These are phyloP conservation scores for Chaitophorus viminalis DNA, from an alignment of 2,888 invertebrate species.

Conservation along the genomic window DNA sequence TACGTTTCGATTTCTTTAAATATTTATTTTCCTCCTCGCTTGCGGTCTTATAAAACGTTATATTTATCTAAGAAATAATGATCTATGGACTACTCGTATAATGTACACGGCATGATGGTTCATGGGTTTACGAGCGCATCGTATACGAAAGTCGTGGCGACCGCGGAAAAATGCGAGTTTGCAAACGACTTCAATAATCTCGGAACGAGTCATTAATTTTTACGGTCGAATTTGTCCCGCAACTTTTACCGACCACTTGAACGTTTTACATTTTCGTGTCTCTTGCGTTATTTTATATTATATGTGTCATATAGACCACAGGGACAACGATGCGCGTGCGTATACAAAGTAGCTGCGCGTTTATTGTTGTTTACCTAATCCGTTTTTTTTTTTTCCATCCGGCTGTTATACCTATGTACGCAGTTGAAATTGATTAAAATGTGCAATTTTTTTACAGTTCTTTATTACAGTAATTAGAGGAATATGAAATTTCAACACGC, in stretches of 20 bases:
- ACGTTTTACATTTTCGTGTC: not conserved
- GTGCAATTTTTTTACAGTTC: not conserved
- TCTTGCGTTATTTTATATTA: no score
- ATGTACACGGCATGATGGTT: not conserved
- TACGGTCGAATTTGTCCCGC: not conserved
- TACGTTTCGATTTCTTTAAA: not conserved
- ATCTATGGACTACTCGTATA: not conserved
- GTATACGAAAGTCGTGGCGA: not conserved
- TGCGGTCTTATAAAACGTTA: slow-evolving; percentile 4
- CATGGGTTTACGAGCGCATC: not conserved
- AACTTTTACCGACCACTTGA: not conserved
- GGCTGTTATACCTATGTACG: no score
- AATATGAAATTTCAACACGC: slow-evolving; percentile 17
- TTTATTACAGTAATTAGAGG: not conserved
- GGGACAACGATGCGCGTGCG: not conserved
- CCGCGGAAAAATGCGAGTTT: not conserved
- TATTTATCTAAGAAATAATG: not conserved
- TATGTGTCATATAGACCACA: not conserved
- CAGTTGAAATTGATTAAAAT: slow-evolving; percentile 22
- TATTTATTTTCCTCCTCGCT: not conserved
- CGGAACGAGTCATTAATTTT: slow-evolving; percentile 18
- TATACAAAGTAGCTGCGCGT: not conserved
- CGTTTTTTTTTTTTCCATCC: not conserved
- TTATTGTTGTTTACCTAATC: not conserved
- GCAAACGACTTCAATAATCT: not conserved